Evolutionary conservation across 2,113 vertebrate genomes (phyloP).

Genomic region (Heterotis niloticus): DNA sequence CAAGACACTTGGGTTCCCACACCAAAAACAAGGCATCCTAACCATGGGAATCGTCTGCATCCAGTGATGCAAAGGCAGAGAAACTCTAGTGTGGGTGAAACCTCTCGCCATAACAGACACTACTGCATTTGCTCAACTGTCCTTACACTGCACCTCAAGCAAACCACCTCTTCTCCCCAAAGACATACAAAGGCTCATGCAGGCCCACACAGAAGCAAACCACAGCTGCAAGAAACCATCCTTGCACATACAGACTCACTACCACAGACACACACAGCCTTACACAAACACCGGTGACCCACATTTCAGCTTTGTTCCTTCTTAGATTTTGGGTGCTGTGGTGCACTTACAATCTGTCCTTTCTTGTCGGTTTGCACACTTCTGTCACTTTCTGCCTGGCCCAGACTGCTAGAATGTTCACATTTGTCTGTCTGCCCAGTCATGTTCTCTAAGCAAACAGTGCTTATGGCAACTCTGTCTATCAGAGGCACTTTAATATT

Average conservation of each 20-base stretch:
- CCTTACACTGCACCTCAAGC: no score
- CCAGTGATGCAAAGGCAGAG: no score
- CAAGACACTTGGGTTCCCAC: no score
- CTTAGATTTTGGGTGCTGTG: background rate
- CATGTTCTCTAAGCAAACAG: background rate
- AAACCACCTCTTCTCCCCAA: no score
- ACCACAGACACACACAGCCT: background rate
- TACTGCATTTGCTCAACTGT: no score
- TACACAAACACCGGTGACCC: background rate
- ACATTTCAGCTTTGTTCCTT: background rate
- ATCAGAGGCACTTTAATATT: background rate
- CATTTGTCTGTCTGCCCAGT: background rate
- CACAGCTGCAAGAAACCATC: background rate
- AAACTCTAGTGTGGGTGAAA: no score
- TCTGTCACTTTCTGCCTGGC: slow-evolving; percentile 6
- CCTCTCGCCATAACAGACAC: no score
- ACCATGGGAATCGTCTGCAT: no score
- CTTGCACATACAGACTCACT: no score
- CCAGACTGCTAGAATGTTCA: background rate
- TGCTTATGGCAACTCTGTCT: no score
- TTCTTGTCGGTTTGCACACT: slow-evolving; percentile 3
- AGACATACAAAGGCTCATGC: background rate
- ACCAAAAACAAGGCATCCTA: no score
- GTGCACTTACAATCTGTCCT: background rate
- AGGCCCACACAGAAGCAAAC: background rate